Evolutionary conservation across 2,888 invertebrate species (phyloP).

Genomic region (Alviniconcha strummeri): DNA sequence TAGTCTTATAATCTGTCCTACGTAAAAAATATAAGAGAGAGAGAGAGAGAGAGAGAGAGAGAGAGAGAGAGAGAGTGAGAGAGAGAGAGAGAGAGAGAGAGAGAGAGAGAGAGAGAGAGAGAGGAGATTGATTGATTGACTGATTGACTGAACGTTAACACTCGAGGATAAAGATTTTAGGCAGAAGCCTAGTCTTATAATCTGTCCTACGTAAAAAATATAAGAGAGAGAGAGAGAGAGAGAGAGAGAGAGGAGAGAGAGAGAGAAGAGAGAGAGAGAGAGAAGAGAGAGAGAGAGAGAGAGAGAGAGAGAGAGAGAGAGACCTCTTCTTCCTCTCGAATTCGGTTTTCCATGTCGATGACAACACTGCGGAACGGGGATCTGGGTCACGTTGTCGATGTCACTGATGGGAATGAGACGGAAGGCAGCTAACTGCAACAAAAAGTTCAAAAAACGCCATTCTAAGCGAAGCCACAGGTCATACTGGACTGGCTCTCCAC

Average conservation of each 20-base stretch:
- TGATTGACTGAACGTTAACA: neutral
- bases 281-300: constrained; percentile 9
- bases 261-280: constrained; percentile 6
- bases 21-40: neutral
- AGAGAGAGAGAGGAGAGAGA: constrained; percentile 26
- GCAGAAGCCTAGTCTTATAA: too few species aligned
- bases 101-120: constrained; percentile 2
- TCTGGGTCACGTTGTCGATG: neutral
- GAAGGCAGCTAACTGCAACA: constrained; percentile 10
- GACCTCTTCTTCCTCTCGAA: constrained; percentile 13
- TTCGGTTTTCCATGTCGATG: constrained; percentile 13
- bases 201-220: too few species aligned
- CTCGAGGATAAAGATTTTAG: too few species aligned
- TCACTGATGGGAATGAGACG: neutral
- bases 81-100: neutral
- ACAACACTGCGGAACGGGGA: neutral
- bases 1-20: too few species aligned
- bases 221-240: constrained; percentile 28
- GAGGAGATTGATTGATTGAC: neutral
- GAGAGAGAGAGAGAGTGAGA: constrained; percentile 21
- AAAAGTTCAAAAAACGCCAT: neutral
- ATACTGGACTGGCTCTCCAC: neutral
- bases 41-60: constrained; percentile 31
- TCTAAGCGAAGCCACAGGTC: neutral
- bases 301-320: neutral